These are phyloP conservation scores for Druon quercuslanigerum DNA, from an alignment of 1,140 invertebrate species.

Conservation along the genomic window DNA sequence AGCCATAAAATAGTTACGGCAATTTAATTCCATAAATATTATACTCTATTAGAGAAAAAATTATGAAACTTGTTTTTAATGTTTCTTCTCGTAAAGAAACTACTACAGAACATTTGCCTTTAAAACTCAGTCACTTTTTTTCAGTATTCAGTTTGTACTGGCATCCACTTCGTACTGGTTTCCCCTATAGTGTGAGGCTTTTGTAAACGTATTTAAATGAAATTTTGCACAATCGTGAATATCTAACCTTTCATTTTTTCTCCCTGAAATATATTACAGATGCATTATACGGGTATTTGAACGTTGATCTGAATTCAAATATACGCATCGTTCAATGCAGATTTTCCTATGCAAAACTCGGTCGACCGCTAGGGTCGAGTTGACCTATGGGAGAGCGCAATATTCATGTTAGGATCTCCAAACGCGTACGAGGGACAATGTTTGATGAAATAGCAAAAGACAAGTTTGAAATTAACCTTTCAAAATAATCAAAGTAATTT, in stretches of 20 bases:
- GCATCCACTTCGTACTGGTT: too few relatives aligned
- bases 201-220: background rate
- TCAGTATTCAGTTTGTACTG: too few relatives aligned
- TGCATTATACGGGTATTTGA: conserved; percentile 7
- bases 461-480: too few relatives aligned
- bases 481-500: too few relatives aligned
- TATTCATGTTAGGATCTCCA: background rate
- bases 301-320: conserved; percentile 48
- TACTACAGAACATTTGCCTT: too few relatives aligned
- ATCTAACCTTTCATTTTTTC: background rate
- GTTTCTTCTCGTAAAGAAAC: too few relatives aligned
- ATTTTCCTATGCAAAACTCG: conserved; percentile 57
- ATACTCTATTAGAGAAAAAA: too few relatives aligned
- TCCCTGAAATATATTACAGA: background rate
- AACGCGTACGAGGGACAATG: background rate
- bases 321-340: conserved; percentile 56
- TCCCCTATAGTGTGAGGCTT: too few relatives aligned
- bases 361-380: conserved; percentile 49
- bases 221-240: background rate
- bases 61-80: too few relatives aligned
- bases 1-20: too few relatives aligned
- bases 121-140: too few relatives aligned
- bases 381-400: background rate
- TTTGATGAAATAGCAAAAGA: background rate
- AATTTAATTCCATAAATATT: too few relatives aligned